phyloP scores from a whole-genome alignment of 2,113 vertebrate genomes.

The Rhabdomys dilectus region DNA sequence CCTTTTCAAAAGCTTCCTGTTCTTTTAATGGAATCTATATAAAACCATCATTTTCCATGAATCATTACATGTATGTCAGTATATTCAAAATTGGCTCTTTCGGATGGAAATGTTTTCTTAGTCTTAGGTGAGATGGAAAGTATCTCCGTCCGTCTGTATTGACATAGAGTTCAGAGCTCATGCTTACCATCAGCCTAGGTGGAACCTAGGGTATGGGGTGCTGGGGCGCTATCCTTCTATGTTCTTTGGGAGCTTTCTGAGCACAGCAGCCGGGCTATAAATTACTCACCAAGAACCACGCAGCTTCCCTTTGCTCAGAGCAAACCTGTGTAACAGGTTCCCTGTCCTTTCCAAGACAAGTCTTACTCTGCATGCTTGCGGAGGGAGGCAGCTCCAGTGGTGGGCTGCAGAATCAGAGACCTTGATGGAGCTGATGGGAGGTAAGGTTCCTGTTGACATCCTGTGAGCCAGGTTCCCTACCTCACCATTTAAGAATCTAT shows the following conservation, averaged over 20 bases:
- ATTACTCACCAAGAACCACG: too few species aligned
- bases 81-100: not conserved
- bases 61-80: fast-evolving
- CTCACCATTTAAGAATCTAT: not conserved
- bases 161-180: fast-evolving
- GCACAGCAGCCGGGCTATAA: not conserved
- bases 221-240: fast-evolving
- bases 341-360: not conserved
- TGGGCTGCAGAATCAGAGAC: too few species aligned
- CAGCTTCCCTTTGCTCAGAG: fast-evolving
- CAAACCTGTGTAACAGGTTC: not conserved
- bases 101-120: not conserved
- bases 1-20: too few species aligned
- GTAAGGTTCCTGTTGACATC: not conserved
- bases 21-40: not conserved
- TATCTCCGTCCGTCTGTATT: fast-evolving
- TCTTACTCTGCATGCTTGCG: fast-evolving
- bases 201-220: fast-evolving
- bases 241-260: not conserved
- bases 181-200: not conserved
- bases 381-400: not conserved
- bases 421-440: fast-evolving
- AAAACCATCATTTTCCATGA: not conserved
- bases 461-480: not conserved
- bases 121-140: not conserved